Evolutionary conservation across 2,888 invertebrate species (phyloP).

Genomic region (Ennomos quercinarius): DNA sequence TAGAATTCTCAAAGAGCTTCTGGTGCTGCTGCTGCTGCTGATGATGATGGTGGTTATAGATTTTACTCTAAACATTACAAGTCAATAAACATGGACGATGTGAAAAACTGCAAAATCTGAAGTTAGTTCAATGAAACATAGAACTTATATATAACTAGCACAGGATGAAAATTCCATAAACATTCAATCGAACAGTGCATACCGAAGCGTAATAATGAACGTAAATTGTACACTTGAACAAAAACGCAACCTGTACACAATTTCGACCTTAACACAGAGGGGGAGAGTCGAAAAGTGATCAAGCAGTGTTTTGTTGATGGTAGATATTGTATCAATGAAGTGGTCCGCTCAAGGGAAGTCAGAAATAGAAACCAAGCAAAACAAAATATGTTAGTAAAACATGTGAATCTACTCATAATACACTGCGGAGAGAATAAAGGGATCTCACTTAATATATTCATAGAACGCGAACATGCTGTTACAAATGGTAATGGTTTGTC

Average conservation of each 20-base stretch:
- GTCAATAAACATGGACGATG: no score
- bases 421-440: slow-evolving; percentile 39
- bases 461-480: slow-evolving; percentile 9
- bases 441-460: slow-evolving; percentile 17
- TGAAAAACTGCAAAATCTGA: slow-evolving; percentile 1
- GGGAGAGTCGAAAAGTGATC: slow-evolving; percentile 31
- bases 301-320: slow-evolving; percentile 24
- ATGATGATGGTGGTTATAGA: no score
- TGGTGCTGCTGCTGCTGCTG: no score
- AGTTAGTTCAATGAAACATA: slow-evolving; percentile 30
- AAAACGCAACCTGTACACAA: slow-evolving; percentile 13
- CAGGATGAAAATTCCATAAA: slow-evolving; percentile 59
- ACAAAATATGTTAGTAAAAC: slow-evolving; percentile 51
- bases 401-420: slow-evolving; percentile 47
- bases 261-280: slow-evolving; percentile 33
- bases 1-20: no score
- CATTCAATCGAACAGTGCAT: slow-evolving; percentile 56
- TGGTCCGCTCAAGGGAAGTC: slow-evolving; percentile 58
- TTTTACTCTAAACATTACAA: no score
- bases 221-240: slow-evolving; percentile 39
- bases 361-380: slow-evolving; percentile 59
- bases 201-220: slow-evolving; percentile 54
- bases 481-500: slow-evolving; percentile 15
- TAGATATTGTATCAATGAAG: slow-evolving; percentile 63
- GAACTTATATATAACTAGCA: slow-evolving; percentile 42